Conservation (phyloP, 2,888 invertebrate genomes). For the Eupithecia abbreviata region DNA sequence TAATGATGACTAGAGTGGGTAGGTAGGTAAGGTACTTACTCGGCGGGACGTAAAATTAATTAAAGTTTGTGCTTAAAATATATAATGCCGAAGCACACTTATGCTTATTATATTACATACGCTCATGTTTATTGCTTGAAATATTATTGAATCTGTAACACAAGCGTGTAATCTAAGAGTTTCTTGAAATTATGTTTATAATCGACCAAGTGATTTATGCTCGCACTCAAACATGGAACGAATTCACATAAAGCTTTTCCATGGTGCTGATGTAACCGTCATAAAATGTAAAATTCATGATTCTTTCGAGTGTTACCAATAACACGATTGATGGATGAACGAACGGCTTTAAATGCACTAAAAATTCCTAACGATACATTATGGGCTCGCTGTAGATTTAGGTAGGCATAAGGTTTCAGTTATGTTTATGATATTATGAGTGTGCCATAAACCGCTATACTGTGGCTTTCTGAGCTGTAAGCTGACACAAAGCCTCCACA, state of each 20-base stretch:
- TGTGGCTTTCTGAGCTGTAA: constrained; percentile 48
- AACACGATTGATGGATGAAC: constrained; percentile 36
- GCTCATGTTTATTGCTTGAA: constrained; percentile 32
- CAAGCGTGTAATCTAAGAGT: constrained; percentile 23
- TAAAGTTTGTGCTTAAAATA: constrained; percentile 51
- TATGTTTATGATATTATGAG: constrained; percentile 34
- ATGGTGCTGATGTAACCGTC: constrained; percentile 58
- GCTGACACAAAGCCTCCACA: constrained; percentile 62
- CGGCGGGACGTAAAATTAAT: constrained; percentile 52
- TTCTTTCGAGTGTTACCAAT: constrained; percentile 35
- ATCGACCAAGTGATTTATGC: constrained; percentile 56
- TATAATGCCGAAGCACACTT: constrained; percentile 39
- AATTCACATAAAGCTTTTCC: constrained; percentile 55
- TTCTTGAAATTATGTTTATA: constrained; percentile 61
- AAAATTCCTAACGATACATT: constrained; percentile 31
- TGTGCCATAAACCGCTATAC: constrained; percentile 40
- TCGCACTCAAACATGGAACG: constrained; percentile 53
- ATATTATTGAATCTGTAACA: constrained; percentile 26
- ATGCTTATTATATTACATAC: constrained; percentile 30
- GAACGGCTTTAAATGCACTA: constrained; percentile 31
- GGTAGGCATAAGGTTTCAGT: constrained; percentile 34
- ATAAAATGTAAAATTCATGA: constrained; percentile 60
- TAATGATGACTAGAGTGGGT: background rate
- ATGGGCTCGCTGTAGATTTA: constrained; percentile 25
- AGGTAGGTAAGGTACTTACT: constrained; percentile 31